A percentile compares a stretch with the other conserved stretches of the same genome.
phyloP scores from a whole-genome alignment of 2,797 vertebrate genomes.

The Halcyon chelicuti region DNA sequence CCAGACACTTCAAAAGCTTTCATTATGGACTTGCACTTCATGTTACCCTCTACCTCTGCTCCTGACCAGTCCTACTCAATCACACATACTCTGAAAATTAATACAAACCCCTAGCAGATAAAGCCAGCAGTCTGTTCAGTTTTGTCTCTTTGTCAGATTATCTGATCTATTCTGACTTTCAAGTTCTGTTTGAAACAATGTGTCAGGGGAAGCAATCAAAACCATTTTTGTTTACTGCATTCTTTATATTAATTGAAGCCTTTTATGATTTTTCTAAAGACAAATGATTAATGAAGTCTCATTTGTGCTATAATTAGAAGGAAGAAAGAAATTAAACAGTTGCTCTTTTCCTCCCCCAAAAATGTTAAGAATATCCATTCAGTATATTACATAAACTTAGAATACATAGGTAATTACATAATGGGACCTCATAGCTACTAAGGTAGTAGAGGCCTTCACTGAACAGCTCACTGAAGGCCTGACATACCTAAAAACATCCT shows the following conservation, averaged over 20 bases:
- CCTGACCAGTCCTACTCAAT: not conserved
- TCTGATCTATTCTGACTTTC: not conserved
- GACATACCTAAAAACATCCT: not conserved
- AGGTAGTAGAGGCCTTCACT: not conserved
- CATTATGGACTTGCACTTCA: not conserved
- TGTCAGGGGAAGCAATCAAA: slow-evolving; percentile 5
- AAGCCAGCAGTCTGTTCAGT: not conserved
- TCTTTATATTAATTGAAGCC: slow-evolving; percentile 7
- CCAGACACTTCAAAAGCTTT: not conserved
- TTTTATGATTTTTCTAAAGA: slow-evolving; percentile 21
- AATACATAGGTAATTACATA: not conserved
- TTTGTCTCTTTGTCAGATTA: not conserved
- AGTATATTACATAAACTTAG: not conserved
- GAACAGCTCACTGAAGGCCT: not conserved
- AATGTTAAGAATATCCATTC: not conserved
- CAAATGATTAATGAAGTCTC: not conserved
- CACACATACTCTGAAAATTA: not conserved
- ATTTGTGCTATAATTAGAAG: not conserved
- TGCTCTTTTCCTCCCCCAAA: not conserved
- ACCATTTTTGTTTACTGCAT: not conserved
- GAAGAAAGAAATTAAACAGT: not conserved
- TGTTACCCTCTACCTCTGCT: not conserved
- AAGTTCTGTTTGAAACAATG: not conserved
- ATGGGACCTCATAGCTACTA: not conserved
- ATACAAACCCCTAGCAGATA: not conserved